Conservation (phyloP, 2,797 vertebrate species). For the Botia kubotai region DNA sequence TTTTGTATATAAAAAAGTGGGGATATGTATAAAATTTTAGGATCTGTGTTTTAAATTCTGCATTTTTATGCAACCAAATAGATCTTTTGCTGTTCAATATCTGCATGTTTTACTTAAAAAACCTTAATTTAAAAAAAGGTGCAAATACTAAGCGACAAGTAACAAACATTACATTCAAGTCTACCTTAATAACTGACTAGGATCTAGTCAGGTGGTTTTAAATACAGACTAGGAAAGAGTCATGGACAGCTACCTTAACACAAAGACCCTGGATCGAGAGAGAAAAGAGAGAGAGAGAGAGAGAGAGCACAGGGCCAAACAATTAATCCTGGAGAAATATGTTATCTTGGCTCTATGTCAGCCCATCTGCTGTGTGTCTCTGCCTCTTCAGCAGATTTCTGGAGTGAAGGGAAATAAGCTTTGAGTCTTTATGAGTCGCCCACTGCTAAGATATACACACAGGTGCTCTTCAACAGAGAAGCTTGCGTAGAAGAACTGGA, state of each 20-base stretch:
- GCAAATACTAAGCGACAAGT: background rate
- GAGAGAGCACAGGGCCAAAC: conserved; percentile 16
- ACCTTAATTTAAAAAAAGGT: too few species aligned
- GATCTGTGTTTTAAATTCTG: too few species aligned
- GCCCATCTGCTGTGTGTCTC: conserved; percentile 51
- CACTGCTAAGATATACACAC: conserved; percentile 22
- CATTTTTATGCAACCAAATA: too few species aligned
- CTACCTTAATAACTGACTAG: too few species aligned
- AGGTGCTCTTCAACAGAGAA: background rate
- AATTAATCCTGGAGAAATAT: conserved; percentile 59
- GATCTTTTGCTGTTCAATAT: too few species aligned
- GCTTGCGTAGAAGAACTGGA: conserved; percentile 3
- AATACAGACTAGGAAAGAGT: background rate
- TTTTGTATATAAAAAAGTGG: too few species aligned
- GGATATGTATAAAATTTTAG: too few species aligned
- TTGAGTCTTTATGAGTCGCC: conserved; percentile 18
- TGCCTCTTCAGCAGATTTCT: conserved; percentile 49
- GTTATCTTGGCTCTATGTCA: conserved; percentile 43
- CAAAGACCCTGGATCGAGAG: background rate
- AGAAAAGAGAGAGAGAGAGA: conserved; percentile 30
- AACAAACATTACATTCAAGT: background rate
- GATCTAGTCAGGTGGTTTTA: background rate
- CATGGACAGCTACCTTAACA: background rate
- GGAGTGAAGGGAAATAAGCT: conserved; percentile 30
- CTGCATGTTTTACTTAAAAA: too few species aligned